Evolutionary conservation across 2,888 invertebrate genomes (phyloP), one percentile per base, ranked within the genome.

Genomic region (Xanthorhoe designata): DNA sequence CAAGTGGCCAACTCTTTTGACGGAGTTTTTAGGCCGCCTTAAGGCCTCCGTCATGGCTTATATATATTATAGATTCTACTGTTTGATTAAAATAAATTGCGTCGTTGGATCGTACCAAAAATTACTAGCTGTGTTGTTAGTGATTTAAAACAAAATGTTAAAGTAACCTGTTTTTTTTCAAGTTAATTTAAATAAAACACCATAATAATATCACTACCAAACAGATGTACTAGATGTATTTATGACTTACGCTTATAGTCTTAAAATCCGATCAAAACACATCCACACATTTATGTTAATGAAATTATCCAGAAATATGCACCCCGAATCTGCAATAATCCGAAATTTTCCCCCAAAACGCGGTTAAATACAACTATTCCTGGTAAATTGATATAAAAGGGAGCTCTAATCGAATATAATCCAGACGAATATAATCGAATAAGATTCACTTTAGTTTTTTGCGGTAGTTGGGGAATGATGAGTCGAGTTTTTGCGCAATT

Each of bases 331-430:
- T 65, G 66, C 73, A 70, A 78, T 82, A 87, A 89, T 87, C 85
- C 80, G 64, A 66, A 80, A 82, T 85, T 85, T n/a, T 75, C 70
- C 84, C 84, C 84, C 83, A 78, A 86, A 90, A 86, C 83, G 81
- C 75, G 85, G 85, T 83, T 85, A 87, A 87, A 85, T 82, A 80
- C 81, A 85, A 87, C 88, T 88, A 87, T 88, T 89, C 84, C 81
- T 78, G 81, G 82, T 83, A 87, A 89, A 90, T 87, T 85, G 85
- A 77, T 83, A 86, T 84, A 82, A 84, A 83, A 89, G 89, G 91
- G 90, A 83, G 80, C 69, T 83, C 32, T 91, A 92, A 92, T 91
- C 85, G 80, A 88, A 91, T 92, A 79, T 81, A 71, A 66, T 65
- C 70, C 69, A 72, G 75, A 61, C 75, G 73, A 76, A 78, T 73